These are phyloP conservation scores for Palythoa caribaeorum DNA, from an alignment of 92 coral and sea anemone species.

Conservation along the genomic window DNA sequence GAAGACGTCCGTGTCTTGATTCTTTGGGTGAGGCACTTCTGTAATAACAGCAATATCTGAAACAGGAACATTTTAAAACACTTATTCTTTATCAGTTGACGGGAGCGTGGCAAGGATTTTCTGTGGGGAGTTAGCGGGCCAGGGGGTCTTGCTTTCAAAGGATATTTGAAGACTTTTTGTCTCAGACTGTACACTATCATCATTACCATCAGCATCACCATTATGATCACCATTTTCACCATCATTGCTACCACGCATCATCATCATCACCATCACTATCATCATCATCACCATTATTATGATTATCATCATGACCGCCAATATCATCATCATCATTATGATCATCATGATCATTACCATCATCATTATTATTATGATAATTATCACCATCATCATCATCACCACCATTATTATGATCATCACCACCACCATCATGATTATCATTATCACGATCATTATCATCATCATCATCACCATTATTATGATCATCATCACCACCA, in stretches of 20 bases:
- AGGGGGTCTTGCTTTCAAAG: background rate
- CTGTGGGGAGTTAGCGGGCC: background rate
- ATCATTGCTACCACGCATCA: background rate
- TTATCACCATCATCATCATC: too few species aligned
- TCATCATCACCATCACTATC: background rate
- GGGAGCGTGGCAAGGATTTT: background rate
- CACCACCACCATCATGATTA: too few species aligned
- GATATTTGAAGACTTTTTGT: too few species aligned
- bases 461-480: too few species aligned
- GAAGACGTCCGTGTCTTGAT: conserved; percentile 15
- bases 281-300: background rate
- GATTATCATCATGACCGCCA: too few species aligned
- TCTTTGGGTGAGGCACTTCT: conserved; percentile 27
- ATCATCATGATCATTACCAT: too few species aligned
- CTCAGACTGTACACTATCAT: background rate
- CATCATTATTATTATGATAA: too few species aligned
- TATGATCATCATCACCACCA: too few species aligned
- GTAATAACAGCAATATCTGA: conserved; percentile 24
- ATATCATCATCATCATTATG: too few species aligned
- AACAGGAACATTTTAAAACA: background rate
- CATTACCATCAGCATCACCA: background rate
- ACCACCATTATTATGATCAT: too few species aligned
- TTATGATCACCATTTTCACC: background rate
- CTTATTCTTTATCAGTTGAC: background rate
- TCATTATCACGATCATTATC: too few species aligned